phyloP scores from a whole-genome alignment of 2,888 invertebrate genomes.

The Camptogramma bilineatum region DNA sequence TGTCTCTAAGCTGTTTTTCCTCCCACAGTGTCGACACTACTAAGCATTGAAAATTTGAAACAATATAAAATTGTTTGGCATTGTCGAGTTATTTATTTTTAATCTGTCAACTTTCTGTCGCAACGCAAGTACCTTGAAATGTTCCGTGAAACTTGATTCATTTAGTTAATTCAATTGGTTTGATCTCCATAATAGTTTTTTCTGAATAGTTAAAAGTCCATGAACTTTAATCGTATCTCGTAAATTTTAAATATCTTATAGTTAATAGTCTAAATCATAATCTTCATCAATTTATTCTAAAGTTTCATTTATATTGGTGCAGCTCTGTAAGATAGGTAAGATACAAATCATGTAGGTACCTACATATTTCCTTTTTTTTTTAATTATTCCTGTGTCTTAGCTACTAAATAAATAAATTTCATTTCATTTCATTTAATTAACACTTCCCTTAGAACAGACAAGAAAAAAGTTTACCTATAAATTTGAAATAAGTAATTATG shows the following conservation, averaged over 20 bases:
- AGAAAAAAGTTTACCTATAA: no score
- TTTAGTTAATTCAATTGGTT: conserved; percentile 3
- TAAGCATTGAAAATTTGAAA: background rate
- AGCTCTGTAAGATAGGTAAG: no score
- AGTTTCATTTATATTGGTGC: no score
- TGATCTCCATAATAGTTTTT: conserved; percentile 1
- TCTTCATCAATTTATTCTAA: background rate
- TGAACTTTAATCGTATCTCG: background rate
- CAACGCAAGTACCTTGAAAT: conserved; percentile 7
- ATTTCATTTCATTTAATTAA: no score
- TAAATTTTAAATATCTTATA: background rate
- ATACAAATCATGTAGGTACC: no score
- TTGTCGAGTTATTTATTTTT: background rate
- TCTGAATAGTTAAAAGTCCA: background rate
- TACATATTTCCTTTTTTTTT: no score
- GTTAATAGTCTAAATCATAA: background rate
- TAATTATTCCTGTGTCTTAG: no score
- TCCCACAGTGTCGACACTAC: background rate
- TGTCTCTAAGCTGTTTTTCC: background rate
- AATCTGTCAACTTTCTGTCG: conserved; percentile 14
- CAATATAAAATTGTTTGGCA: background rate
- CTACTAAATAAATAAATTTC: no score
- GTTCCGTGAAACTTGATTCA: conserved; percentile 1
- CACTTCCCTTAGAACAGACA: no score
- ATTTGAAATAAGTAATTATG: no score